phyloP scores from a whole-genome alignment of 2,797 vertebrate species.

The Ammospiza maritima region DNA sequence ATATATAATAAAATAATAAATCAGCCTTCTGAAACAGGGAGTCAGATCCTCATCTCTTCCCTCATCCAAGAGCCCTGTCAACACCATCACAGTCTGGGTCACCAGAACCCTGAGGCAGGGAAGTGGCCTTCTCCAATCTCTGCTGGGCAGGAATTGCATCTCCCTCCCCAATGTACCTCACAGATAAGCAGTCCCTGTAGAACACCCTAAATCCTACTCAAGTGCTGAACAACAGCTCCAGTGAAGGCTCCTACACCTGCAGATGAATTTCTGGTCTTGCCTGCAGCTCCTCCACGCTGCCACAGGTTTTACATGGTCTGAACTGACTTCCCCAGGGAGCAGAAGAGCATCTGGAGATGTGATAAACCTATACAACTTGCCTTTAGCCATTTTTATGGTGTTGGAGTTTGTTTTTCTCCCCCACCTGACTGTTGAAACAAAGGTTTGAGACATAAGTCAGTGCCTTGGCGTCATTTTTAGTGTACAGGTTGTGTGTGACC shows the following conservation, averaged over 20 bases:
- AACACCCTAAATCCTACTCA: neutral
- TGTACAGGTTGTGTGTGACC: neutral
- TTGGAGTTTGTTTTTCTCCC: neutral
- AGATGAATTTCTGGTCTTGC: neutral
- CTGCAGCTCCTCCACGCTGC: neutral
- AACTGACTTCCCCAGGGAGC: neutral
- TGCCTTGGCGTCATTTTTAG: neutral
- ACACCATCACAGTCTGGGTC: neutral
- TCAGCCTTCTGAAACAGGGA: no score
- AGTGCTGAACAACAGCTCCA: neutral
- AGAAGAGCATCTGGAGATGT: rapidly evolving
- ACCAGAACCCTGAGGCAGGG: neutral
- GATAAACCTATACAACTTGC: neutral
- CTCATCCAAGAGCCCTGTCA: no score
- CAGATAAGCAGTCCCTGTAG: neutral
- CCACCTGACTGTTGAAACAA: neutral
- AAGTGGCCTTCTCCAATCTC: neutral
- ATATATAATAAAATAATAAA: no score
- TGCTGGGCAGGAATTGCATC: neutral
- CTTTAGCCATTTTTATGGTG: neutral
- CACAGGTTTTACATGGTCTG: neutral
- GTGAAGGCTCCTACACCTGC: neutral
- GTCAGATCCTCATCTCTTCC: no score
- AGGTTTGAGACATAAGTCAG: neutral
- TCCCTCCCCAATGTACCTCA: neutral